phyloP scores from a whole-genome alignment of 2,888 invertebrate genomes.

The Drosophila colorata region DNA sequence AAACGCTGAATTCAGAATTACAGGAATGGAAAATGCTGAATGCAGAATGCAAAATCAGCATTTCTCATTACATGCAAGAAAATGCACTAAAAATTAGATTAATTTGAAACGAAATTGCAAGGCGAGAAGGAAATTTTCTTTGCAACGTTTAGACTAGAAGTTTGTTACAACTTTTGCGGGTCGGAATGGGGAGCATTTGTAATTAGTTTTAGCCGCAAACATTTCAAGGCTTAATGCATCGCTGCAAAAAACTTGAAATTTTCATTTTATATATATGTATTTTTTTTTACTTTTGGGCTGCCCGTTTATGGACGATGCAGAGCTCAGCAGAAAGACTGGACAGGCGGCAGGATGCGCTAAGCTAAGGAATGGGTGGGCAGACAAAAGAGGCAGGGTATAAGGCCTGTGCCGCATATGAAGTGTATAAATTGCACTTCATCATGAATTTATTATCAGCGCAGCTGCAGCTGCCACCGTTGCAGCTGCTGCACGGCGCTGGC shows the following conservation, averaged over 20 bases:
- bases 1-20: conserved; percentile 27
- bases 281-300: conserved; percentile 22
- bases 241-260: conserved; percentile 47
- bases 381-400: not conserved
- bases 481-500: conserved; percentile 54
- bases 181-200: conserved; percentile 55
- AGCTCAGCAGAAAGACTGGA: conserved; percentile 68
- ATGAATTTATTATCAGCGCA: conserved; percentile 79
- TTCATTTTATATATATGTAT: not conserved
- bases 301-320: conserved; percentile 14
- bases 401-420: conserved; percentile 68
- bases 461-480: conserved; percentile 74
- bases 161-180: conserved; percentile 15
- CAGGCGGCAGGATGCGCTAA: conserved; percentile 12
- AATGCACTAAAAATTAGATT: conserved; percentile 70
- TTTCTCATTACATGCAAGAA: conserved; percentile 67
- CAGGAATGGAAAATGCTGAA: conserved; percentile 17
- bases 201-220: conserved; percentile 76
- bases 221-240: conserved; percentile 69
- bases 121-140: conserved; percentile 42
- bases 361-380: not conserved
- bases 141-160: conserved; percentile 11
- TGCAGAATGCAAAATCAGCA: conserved; percentile 74
- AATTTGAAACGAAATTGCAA: conserved; percentile 76
- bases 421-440: conserved; percentile 80